A percentile compares a stretch with the other conserved stretches of the same genome.
Conservation (phyloP, 2,888 invertebrate genomes). For the Tinea semifulvella region DNA sequence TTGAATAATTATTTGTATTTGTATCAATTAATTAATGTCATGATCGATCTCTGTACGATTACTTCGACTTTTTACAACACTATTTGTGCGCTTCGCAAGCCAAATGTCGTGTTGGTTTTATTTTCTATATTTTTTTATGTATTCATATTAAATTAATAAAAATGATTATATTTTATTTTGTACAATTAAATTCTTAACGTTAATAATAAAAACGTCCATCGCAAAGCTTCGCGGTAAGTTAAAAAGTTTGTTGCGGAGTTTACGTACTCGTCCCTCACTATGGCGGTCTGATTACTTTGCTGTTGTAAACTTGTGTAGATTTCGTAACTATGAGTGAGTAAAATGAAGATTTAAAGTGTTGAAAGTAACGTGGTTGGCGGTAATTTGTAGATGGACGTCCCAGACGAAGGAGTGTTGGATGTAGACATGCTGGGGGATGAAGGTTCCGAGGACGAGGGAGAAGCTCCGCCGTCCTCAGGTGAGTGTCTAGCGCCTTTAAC, state of each 20-base stretch:
- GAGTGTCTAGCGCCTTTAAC: conserved; percentile 35
- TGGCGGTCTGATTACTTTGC: conserved; percentile 55
- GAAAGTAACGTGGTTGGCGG: not conserved
- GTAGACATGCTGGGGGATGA: conserved; percentile 80
- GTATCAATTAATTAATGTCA: not conserved
- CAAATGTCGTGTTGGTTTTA: conserved; percentile 43
- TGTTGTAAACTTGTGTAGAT: conserved; percentile 8
- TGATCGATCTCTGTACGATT: not conserved
- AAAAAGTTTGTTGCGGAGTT: conserved; percentile 36
- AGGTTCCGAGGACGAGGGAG: conserved; percentile 78
- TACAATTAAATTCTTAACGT: conserved; percentile 38
- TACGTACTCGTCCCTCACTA: conserved; percentile 55
- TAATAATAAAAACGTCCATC: conserved; percentile 40
- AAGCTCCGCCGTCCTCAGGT: conserved; percentile 67
- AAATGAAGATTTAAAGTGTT: not conserved
- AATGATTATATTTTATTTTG: conserved; percentile 40
- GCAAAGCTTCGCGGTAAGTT: conserved; percentile 58
- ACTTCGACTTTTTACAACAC: conserved; percentile 3
- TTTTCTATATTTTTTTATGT: conserved; percentile 26
- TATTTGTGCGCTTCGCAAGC: conserved; percentile 17
- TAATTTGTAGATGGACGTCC: conserved; percentile 55
- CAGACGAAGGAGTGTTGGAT: conserved; percentile 64
- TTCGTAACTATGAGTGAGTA: not conserved
- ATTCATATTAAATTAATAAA: conserved; percentile 30
- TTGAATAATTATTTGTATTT: too few species aligned